Evolutionary conservation across 2,113 vertebrate species (phyloP).

Genomic region (Cynocephalus volans): DNA sequence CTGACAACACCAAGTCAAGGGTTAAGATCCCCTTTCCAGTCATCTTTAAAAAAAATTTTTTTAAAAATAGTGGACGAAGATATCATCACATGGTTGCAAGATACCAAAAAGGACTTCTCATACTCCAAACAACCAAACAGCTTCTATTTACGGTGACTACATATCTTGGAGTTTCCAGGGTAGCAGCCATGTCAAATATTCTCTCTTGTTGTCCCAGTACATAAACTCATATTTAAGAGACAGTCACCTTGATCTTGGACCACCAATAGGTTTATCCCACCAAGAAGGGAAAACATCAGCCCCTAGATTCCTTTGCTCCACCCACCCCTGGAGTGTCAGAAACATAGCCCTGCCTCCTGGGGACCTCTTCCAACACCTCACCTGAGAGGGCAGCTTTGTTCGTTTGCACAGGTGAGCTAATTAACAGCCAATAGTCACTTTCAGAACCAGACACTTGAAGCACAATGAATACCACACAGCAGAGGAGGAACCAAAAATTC

Average conservation of each 20-base stretch:
- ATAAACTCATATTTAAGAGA: neutral
- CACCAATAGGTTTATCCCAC: neutral
- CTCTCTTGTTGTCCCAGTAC: neutral
- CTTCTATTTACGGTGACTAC: neutral
- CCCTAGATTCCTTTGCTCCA: neutral
- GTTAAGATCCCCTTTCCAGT: too few species aligned
- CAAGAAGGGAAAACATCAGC: neutral
- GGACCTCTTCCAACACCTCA: neutral
- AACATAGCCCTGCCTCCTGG: neutral
- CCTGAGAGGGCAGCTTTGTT: neutral
- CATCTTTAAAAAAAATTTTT: too few species aligned
- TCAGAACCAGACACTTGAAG: neutral
- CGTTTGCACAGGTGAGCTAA: slow-evolving; percentile 2
- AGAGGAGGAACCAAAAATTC: slow-evolving; percentile 13
- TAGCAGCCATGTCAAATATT: neutral
- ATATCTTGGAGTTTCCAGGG: neutral
- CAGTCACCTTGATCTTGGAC: neutral
- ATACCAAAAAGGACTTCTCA: neutral
- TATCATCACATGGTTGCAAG: neutral
- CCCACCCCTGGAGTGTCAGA: too few species aligned
- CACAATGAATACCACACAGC: too few species aligned
- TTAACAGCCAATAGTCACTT: neutral
- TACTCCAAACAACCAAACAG: neutral
- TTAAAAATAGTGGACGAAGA: slow-evolving; percentile 6
- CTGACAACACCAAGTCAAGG: too few species aligned